Evolutionary conservation across 2,797 vertebrate genomes (phyloP), one percentile per base, ranked within the genome.

Genomic region (Karalla daura): DNA sequence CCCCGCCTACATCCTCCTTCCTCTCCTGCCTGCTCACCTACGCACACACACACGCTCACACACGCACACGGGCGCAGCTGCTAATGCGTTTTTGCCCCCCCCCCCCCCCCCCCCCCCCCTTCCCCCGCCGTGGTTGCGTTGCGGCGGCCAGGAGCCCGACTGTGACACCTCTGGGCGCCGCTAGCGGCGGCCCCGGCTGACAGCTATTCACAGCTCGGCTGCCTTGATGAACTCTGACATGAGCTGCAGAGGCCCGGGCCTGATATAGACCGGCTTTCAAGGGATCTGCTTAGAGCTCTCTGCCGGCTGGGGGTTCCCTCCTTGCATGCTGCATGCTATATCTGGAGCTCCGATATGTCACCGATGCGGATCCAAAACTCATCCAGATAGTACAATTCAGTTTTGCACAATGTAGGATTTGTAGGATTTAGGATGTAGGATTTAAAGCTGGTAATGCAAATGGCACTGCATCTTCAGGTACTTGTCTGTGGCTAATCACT

Each of bases 151-250:
- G 41, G 68, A 49, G 65, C 52, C 35, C 13, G 35, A 53, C 14
- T 63, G 39, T 41, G 54, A 71, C 65, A 71, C 52, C 39, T 43
- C 5, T 63, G 39, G 10, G 6, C 62, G 53, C 62, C 58, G 68
- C 54, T 47, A 28, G 45, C 66, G 50, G 17, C 5, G 1, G n/a
- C n/a, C 37, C 1, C 2, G 25, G 21, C 36, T 78, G 61, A 46
- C 66, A 68, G 55, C 23, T 63, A 2, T 76, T 78, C 64, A 78
- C 61, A 73, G 73, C 45, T 54, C 14, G 35, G 47, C 45, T 78
- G 67, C 30, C 43, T 60, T 63, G 76, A 82, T 80, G 58, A 60
- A 74, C 78, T 78, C 62, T 82, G 81, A 82, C 78, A 67, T 76
- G 70, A 81, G 80, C 80, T 72, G 52, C 65, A 65, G 49, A 75